Evolutionary conservation across 2,113 vertebrate species (phyloP).

Genomic region (Sus scrofa): T2T-Sscrofa CM000830.6:106327001-106327500

Average conservation of each 20-base stretch:
- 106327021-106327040: too few relatives aligned
- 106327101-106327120: too few relatives aligned
- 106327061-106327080: too few relatives aligned
- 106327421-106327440: conserved; percentile 4
- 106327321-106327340: not conserved
- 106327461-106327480: conserved; percentile 7
- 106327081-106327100: too few relatives aligned
- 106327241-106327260: conserved; percentile 23
- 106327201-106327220: not conserved
- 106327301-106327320: not conserved
- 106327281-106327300: not conserved
- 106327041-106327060: too few relatives aligned
- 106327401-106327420: not conserved
- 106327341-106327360: not conserved
- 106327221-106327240: not conserved
- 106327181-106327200: too few relatives aligned
- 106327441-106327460: not conserved
- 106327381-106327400: not conserved
- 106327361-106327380: not conserved
- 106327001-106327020: too few relatives aligned
- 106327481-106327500: not conserved
- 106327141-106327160: too few relatives aligned
- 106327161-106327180: too few relatives aligned
- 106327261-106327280: not conserved
- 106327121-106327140: too few relatives aligned